phyloP scores from a whole-genome alignment of 2,888 invertebrate genomes.

The Leucania comma region DNA sequence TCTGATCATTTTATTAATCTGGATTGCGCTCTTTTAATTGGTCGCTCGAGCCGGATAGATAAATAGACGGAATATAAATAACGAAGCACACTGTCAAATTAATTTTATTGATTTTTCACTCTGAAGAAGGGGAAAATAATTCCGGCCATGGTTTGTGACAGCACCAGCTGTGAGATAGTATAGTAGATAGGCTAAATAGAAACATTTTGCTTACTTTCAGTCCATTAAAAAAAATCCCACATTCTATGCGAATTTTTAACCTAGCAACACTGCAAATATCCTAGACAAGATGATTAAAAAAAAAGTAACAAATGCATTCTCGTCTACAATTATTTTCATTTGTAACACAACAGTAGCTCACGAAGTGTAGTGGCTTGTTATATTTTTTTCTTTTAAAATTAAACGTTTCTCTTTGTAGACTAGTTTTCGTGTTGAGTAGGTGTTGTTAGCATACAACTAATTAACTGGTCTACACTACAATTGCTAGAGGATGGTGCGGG shows the following conservation, averaged over 20 bases:
- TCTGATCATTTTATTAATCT: not conserved
- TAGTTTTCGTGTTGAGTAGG: slow-evolving; percentile 6
- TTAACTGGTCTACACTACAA: too few relatives aligned
- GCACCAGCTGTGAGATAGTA: too few relatives aligned
- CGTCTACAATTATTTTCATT: slow-evolving; percentile 55
- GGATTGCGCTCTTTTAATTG: not conserved
- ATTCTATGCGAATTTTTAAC: not conserved
- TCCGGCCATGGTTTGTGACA: too few relatives aligned
- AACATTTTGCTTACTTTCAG: not conserved
- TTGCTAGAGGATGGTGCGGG: too few relatives aligned
- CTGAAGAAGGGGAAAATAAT: too few relatives aligned
- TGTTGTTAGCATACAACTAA: too few relatives aligned
- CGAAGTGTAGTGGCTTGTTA: slow-evolving; percentile 26
- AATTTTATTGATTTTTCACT: too few relatives aligned
- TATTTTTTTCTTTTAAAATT: slow-evolving; percentile 19
- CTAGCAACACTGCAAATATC: slow-evolving; percentile 47
- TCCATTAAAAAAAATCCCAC: not conserved
- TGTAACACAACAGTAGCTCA: slow-evolving; percentile 49
- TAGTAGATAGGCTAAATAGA: too few relatives aligned
- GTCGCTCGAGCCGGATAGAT: not conserved
- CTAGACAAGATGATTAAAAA: slow-evolving; percentile 40
- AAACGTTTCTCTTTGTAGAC: slow-evolving; percentile 14
- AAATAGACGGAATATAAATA: not conserved
- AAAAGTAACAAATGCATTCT: slow-evolving; percentile 52
- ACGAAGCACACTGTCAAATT: too few relatives aligned